phyloP scores from a whole-genome alignment of 1,140 invertebrate genomes.

The Papilio helenus region DNA sequence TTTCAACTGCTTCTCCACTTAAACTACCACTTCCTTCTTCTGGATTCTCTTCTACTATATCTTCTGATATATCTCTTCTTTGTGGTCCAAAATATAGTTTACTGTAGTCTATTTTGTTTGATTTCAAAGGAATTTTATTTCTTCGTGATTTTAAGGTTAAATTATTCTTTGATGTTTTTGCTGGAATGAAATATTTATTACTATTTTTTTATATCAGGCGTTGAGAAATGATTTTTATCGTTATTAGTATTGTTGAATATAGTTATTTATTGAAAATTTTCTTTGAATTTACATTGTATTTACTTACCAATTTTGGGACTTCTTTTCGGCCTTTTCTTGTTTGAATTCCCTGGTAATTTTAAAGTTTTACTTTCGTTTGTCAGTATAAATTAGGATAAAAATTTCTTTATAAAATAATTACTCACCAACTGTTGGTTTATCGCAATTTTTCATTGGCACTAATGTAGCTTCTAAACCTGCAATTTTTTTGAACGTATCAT shows the following conservation, averaged over 20 bases:
- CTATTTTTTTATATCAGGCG: background rate
- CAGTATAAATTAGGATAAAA: too few species aligned
- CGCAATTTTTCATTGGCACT: conserved; percentile 47
- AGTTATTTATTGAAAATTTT: too few species aligned
- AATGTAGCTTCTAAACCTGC: conserved; percentile 47
- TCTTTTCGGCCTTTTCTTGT: background rate
- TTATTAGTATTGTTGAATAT: too few species aligned
- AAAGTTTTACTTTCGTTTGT: too few species aligned
- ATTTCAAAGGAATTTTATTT: background rate
- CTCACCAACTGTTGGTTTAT: background rate
- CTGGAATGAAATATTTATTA: background rate
- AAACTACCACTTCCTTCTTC: background rate
- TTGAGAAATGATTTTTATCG: background rate
- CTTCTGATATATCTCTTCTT: background rate
- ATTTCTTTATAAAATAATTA: background rate
- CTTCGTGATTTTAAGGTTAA: background rate
- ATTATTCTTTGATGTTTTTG: background rate
- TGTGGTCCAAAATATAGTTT: conserved; percentile 14
- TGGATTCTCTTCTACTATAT: background rate
- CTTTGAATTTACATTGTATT: too few species aligned
- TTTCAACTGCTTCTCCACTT: background rate
- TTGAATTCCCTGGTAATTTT: background rate
- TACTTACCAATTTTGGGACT: conserved; percentile 24
- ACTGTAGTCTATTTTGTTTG: background rate
- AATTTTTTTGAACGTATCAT: conserved; percentile 11